Evolutionary conservation across 1,140 invertebrate genomes (phyloP).

Genomic region (Solenopsis invicta): DNA sequence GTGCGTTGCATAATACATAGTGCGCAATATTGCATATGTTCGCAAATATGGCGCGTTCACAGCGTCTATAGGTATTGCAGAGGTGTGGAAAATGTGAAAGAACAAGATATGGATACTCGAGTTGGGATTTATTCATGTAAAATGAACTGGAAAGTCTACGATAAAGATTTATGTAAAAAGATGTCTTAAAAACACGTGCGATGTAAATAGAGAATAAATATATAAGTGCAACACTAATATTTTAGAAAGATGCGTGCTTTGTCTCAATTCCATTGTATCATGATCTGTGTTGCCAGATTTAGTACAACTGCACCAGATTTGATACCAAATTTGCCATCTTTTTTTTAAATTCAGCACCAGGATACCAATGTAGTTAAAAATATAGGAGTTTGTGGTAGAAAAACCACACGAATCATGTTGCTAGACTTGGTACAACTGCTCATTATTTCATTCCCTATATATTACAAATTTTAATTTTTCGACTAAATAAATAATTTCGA

Average conservation of each 20-base stretch:
- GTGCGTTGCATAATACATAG: constrained; percentile 24
- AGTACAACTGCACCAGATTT: no score
- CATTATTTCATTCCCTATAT: no score
- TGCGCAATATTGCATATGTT: background rate
- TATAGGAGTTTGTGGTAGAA: no score
- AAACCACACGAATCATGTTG: no score
- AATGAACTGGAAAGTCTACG: background rate
- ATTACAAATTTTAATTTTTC: background rate
- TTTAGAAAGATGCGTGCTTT: no score
- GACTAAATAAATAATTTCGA: background rate
- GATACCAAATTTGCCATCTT: no score
- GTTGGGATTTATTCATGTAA: background rate
- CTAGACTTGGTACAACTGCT: no score
- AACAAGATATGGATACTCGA: background rate
- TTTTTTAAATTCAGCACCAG: no score
- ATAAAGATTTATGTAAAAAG: background rate
- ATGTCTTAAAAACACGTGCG: background rate
- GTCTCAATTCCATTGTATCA: no score
- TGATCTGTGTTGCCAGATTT: no score
- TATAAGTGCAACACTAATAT: background rate
- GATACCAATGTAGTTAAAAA: no score
- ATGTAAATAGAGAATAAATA: background rate
- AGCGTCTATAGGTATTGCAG: background rate
- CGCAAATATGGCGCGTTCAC: no score
- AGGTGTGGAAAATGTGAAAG: background rate